These are phyloP conservation scores for Oplegnathus fasciatus DNA, from an alignment of 2,113 vertebrate genomes.

Conservation along the genomic window DNA sequence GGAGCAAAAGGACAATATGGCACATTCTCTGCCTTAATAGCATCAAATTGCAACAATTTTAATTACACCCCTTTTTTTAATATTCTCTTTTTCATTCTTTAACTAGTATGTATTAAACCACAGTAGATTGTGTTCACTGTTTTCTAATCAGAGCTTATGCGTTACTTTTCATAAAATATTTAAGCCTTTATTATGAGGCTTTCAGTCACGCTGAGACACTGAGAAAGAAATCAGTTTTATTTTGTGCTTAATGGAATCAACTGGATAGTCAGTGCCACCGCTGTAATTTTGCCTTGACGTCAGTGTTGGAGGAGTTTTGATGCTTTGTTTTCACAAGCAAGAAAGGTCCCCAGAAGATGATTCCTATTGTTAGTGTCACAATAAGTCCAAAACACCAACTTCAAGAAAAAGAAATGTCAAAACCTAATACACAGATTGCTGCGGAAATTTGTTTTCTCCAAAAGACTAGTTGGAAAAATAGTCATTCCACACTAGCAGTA, in stretches of 20 bases:
- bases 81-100: not conserved
- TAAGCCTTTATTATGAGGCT: conserved; percentile 43
- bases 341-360: not conserved
- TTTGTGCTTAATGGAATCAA: conserved; percentile 48
- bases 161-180: conserved; percentile 66
- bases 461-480: too few species aligned
- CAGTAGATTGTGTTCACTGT: not conserved
- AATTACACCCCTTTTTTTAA: conserved; percentile 29
- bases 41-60: conserved; percentile 10
- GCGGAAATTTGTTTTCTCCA: too few species aligned
- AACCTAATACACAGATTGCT: too few species aligned
- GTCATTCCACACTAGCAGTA: too few species aligned
- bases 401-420: too few species aligned
- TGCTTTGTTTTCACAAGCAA: conserved; percentile 20
- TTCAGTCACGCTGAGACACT: conserved; percentile 22
- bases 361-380: too few species aligned
- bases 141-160: conserved; percentile 48
- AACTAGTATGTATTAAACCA: not conserved
- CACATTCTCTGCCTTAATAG: not conserved
- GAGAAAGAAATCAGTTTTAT: conserved; percentile 32
- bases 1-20: not conserved
- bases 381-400: too few species aligned
- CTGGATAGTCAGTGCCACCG: not conserved
- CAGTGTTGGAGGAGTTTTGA: conserved; percentile 6
- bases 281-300: conserved; percentile 15